Evolutionary conservation across 2,113 vertebrate species (phyloP).

Genomic region (Rattus norvegicus): GRCr8 NC_086031.1:78906501-78907000

Average conservation of each 20-base stretch:
- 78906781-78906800: background rate
- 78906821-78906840: background rate
- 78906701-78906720: background rate
- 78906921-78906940: too few species aligned
- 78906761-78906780: background rate
- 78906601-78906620: slow-evolving; percentile 18
- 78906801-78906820: background rate
- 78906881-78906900: too few species aligned
- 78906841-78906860: background rate
- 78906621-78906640: background rate
- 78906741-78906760: background rate
- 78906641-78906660: slow-evolving; percentile 1
- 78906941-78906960: too few species aligned
- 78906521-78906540: slow-evolving; percentile 47
- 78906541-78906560: background rate
- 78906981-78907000: too few species aligned
- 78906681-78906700: background rate
- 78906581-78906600: background rate
- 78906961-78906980: too few species aligned
- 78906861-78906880: background rate
- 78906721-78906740: background rate
- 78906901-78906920: too few species aligned
- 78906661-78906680: background rate
- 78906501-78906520: background rate
- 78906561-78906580: background rate